Base-by-base conservation (phyloP, 2,113 vertebrate genomes). In the Petrocephalus microphthalmus region DNA sequence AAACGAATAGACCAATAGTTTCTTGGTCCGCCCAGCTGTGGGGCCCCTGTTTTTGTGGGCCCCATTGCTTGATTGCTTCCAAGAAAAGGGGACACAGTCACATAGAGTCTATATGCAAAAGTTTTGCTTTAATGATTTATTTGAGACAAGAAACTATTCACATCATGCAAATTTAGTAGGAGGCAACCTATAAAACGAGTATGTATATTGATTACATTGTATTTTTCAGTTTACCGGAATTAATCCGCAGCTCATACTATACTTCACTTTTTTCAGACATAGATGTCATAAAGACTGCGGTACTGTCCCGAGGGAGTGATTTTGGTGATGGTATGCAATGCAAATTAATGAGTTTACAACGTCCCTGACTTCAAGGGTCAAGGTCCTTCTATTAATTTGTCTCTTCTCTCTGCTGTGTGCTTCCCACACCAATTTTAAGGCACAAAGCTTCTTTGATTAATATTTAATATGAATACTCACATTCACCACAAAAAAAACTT, bases 341-440 rank as follows among this genome's bases (percentile, higher is more conserved):
- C 81, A 83, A 49, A 83, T 45, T 47, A 83, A 83, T 83, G 8
- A 83, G 47, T 83, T 83, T 49, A 85, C 49, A 84, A 47, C 47
- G 52, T 37, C 52, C 52, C 25, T 54, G 25, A 33, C 84, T 54
- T 33, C 52, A 33, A 56, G 84, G 52, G 84, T 85, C 84, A 54
- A 54, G 51, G 51, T 56, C 84, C n/a, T 85, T 84, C 49, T 84
- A 42, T 78, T 42, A 78, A 42, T 51, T 20, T 83, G 47, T 84
- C 22, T 52, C 52, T 25, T 51, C 49, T 45, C 15, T 78, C n/a
- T 15, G 33, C 71, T 17, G 13, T 42, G 33, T 11, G 71, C 13
- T 42, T 78, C 37, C 71, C 71, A 78, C 33, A 19, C 33, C 71
- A 78, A 19, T 78, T 78, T 42, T 19, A 78, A 33, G 29, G 33